Base-by-base conservation (phyloP, 2,888 invertebrate species). In the Acanthosepion pharaonis region DNA sequence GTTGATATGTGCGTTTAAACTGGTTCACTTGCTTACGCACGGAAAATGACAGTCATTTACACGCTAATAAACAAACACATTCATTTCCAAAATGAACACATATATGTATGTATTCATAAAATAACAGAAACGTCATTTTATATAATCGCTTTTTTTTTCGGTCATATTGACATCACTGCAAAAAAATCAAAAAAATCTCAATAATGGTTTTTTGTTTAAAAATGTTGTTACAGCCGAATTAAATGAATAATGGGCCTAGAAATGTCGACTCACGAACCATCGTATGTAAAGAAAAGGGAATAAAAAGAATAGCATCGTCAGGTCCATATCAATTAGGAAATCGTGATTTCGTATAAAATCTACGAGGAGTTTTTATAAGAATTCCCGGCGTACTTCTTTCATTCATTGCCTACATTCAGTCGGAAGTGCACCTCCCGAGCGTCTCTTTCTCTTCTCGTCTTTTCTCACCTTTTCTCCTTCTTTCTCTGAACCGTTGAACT, bases 281-380 rank as follows among this genome's bases (percentile, higher is more conserved):
- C 78, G 78, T 78, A 78, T n/a, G n/a, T 78, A 78, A 78, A 78
- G 78, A 78, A 78, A 78, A 78, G 78, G 15, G 78, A 78, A 78
- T 78, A 78, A 78, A 78, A 4, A 33, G n/a, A 78, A n/a, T 78
- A 78, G 23, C 78, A n/a, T 78, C 78, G n/a, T n/a, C 78, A n/a
- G 78, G 78, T 78, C 78, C 78, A 78, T n/a, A 78, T 78, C 78
- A 78, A 78, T 78, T 78, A 78, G 78, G n/a, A 78, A 78, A 78
- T 78, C 78, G 78, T 78, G 78, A 78, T 78, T 78, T 78, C n/a
- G 33, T 78, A n/a, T n/a, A 33, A 78, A 64, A 78, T 78, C 78
- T 78, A 78, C 18, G n/a, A 78, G n/a, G 59, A 78, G 23, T 18
- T 78, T 78, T 78, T 78, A 78, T 78, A 78, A 15, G n/a, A 78